Evolutionary conservation across 2,888 invertebrate genomes (phyloP), one percentile per base, ranked within the genome.

Genomic region (Phasia obesa): DNA sequence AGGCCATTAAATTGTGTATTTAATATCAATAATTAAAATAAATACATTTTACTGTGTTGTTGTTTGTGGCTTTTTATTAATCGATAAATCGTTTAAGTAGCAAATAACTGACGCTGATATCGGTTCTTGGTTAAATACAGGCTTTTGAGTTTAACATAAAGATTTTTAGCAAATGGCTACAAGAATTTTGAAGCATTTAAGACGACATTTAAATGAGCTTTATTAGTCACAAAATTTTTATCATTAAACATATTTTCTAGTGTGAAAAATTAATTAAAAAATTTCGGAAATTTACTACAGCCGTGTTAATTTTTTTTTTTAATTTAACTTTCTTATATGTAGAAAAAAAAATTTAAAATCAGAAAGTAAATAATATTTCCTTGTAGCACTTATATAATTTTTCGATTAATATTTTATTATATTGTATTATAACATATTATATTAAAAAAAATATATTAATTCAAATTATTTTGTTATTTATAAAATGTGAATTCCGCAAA

Each of bases 1-100:
- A n/a, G n/a, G n/a, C 49, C 51, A 69, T 78, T 55, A 64, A 71
- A 55, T 51, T 13, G 31, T 2, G 17, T 51, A 31, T 59, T 78
- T 78, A 65, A 71, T 65, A 31, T 31, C 51, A 59, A 42, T 42
- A 65, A 59, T 65, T 71, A 57, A 78, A 59, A 19, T 49, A 23
- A 57, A 62, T 27, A 21, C 0, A 69, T 55, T 25, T 57, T 65
- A n/a, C n/a, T n/a, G n/a, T 53, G 21, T 1, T 55, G 27, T 27
- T 27, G n/a, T 23, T 51, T 57, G 27, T 47, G 44, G 35, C 1
- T 49, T 6, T n/a, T 35, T 64, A 27, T 64, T 71, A 49, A 55
- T 21, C 55, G 27, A 27, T 23, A 71, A 60, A 57, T 71, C 17
- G 59, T 31, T 59, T n/a, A 59, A 51, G 21, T 65, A 17, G 42